Conservation (phyloP, 2,797 vertebrate genomes). For the Mionectes olivaceus region DNA sequence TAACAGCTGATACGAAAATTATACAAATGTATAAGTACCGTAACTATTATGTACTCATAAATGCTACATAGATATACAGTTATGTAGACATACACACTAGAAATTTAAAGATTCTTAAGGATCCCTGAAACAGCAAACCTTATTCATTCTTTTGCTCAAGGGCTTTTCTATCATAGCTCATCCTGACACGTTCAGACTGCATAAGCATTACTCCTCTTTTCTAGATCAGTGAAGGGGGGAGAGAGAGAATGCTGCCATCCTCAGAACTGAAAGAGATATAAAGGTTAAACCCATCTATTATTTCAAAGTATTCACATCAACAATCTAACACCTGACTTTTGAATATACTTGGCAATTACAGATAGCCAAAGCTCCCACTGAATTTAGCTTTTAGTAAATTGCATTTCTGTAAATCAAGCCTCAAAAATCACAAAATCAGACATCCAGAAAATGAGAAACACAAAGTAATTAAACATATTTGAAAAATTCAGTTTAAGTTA, state of each 20-base stretch:
- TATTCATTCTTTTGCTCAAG: neutral
- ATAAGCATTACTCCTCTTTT: neutral
- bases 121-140: neutral
- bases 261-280: neutral
- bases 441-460: neutral
- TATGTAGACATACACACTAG: neutral
- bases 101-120: neutral
- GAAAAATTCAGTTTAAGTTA: neutral
- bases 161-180: neutral
- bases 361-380: neutral
- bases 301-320: neutral
- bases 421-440: neutral
- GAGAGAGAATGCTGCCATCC: neutral
- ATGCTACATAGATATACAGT: neutral
- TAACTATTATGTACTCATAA: neutral
- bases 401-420: neutral
- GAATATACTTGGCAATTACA: neutral
- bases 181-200: neutral
- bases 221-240: neutral
- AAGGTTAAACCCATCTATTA: neutral
- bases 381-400: neutral
- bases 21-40: neutral
- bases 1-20: neutral
- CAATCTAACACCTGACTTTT: neutral
- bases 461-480: neutral